Conservation (phyloP, 2,797 vertebrate species). For the Pachyuromys duprasi region DNA sequence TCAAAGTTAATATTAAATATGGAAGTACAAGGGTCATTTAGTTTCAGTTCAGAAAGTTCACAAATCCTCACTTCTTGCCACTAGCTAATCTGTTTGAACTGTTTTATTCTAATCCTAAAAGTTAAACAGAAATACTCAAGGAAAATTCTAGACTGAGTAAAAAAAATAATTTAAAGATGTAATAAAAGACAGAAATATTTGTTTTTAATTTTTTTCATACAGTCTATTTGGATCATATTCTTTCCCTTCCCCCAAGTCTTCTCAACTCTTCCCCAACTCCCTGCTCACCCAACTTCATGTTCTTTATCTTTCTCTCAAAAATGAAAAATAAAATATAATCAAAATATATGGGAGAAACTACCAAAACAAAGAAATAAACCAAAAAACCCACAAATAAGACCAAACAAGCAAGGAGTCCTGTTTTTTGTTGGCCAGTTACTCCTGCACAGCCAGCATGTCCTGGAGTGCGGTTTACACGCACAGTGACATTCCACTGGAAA, state of each 20-base stretch:
- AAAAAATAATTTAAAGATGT: slow-evolving; percentile 29
- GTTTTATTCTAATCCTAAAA: slow-evolving; percentile 30
- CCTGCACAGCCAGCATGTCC: neutral
- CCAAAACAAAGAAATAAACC: neutral
- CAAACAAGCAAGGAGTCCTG: neutral
- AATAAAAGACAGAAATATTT: neutral
- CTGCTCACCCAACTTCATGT: neutral
- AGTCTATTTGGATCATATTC: neutral
- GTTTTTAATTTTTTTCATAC: neutral
- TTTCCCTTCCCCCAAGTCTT: neutral
- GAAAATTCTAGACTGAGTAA: slow-evolving; percentile 42
- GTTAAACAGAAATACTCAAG: slow-evolving; percentile 60
- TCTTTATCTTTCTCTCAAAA: neutral
- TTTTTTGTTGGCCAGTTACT: neutral
- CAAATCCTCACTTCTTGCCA: slow-evolving; percentile 25
- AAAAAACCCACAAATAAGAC: neutral
- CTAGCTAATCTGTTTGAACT: neutral
- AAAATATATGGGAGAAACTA: neutral
- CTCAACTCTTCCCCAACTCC: neutral
- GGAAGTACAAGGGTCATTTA: slow-evolving; percentile 74
- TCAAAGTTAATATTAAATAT: slow-evolving; percentile 78
- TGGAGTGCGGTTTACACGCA: too few relatives aligned
- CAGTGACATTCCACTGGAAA: neutral
- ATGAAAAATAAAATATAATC: neutral
- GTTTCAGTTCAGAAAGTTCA: slow-evolving; percentile 76